phyloP scores from a whole-genome alignment of 2,113 vertebrate species.

The Recurvirostra avosetta region DNA sequence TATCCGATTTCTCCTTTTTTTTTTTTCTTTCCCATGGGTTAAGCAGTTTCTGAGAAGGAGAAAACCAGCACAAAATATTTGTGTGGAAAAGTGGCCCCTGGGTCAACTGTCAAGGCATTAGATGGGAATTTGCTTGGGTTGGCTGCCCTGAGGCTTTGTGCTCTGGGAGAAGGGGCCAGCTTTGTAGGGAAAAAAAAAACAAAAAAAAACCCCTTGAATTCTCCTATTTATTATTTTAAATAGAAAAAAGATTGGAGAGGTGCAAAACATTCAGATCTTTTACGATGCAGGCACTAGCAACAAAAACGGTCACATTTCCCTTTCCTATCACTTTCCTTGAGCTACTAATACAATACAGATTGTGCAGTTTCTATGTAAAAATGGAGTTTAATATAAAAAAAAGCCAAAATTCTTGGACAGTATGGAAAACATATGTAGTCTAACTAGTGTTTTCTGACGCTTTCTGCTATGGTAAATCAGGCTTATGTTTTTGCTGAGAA shows the following conservation, averaged over 20 bases:
- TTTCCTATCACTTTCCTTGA: not conserved
- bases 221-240: not conserved
- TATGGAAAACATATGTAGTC: not conserved
- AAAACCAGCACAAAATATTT: not conserved
- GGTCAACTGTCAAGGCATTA: not conserved
- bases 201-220: not conserved
- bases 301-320: not conserved
- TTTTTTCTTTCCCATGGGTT: not conserved
- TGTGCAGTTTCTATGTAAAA: not conserved
- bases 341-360: not conserved
- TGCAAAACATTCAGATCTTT: not conserved
- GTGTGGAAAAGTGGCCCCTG: not conserved
- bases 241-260: not conserved
- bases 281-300: not conserved
- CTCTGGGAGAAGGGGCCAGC: not conserved
- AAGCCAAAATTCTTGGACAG: not conserved
- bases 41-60: not conserved
- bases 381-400: not conserved
- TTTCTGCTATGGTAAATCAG: not conserved
- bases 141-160: not conserved
- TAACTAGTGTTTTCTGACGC: not conserved
- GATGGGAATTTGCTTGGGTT: not conserved
- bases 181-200: not conserved
- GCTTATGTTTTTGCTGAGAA: not conserved
- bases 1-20: not conserved